Conservation (phyloP, 2,888 invertebrate species). For the Acronicta psi region DNA sequence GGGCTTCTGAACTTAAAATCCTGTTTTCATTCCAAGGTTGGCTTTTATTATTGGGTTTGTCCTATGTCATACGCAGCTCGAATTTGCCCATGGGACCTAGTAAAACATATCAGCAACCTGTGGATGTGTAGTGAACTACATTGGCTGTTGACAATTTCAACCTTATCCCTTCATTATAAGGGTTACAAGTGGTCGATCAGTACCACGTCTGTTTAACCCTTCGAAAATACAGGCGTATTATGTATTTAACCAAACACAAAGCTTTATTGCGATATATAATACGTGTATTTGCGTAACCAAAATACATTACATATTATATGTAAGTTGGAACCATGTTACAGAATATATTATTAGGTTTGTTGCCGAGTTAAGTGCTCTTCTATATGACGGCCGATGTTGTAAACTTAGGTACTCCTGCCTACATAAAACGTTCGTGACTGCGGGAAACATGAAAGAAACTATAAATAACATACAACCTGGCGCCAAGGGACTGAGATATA, state of each 20-base stretch:
- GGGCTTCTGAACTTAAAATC: too few relatives aligned
- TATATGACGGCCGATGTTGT: constrained; percentile 6
- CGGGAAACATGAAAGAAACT: constrained; percentile 49
- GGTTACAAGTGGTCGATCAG: too few relatives aligned
- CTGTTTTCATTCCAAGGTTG: too few relatives aligned
- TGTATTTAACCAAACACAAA: not conserved
- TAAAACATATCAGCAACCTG: too few relatives aligned
- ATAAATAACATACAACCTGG: constrained; percentile 41
- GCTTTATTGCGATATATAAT: not conserved
- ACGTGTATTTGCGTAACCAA: not conserved
- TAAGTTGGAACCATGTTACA: constrained; percentile 1
- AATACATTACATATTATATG: constrained; percentile 1
- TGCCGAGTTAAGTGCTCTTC: constrained; percentile 23
- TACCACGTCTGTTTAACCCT: too few relatives aligned
- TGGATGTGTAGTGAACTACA: too few relatives aligned
- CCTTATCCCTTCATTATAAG: too few relatives aligned
- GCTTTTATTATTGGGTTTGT: too few relatives aligned
- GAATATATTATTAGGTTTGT: constrained; percentile 11
- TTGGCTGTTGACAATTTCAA: too few relatives aligned
- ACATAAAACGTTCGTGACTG: constrained; percentile 19
- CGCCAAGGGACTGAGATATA: constrained; percentile 37
- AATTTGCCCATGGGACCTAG: too few relatives aligned
- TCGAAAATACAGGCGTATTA: too few relatives aligned
- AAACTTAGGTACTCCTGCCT: constrained; percentile 7
- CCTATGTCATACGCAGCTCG: too few relatives aligned